Base-by-base conservation (phyloP, 2,888 invertebrate species). In the Apotomis betuletana region DNA sequence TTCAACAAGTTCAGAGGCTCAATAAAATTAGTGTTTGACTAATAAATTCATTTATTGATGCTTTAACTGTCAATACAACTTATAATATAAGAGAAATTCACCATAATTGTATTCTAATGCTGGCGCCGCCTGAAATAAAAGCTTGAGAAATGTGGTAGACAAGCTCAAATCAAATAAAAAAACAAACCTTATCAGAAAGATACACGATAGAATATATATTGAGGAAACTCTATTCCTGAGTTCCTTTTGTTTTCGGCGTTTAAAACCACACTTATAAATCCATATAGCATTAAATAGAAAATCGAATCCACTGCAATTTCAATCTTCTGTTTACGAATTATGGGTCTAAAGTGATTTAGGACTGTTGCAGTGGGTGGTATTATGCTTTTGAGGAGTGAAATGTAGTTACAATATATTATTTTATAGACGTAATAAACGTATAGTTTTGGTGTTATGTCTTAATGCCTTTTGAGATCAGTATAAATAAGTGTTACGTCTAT, bases 41-140 rank as follows among this genome's bases (percentile, higher is more conserved):
- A 67, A 67, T 57, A 67, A 67, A 67, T 8, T 36, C 10, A n/a
- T 71, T 61, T 71, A 67, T 71, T 71, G 67, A 36, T 57, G 54
- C n/a, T 55, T 55, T 27, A 62, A 62, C 67, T 67, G 61, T 55
- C 67, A 54, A 41, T 46, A 67, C 46, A 62, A 61, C 61, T 71
- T 71, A 67, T 67, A 67, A 57, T 67, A 61, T 62, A 36, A 6
- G 67, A 71, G 61, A 67, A 9, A 61, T 55, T 60, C 54, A 51
- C 71, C 57, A 41, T 46, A 61, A 61, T 12, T 51, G 9, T 67
- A 71, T 71, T 52, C 41, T 51, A 64, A 59, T 55, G 46, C 61
- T 51, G 67, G 71, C 70, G 71, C 57, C 61, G 10, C 49, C 36
- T 5, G 27, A 41, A 27, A 55, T 57, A 57, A n/a, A 27, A 2